Conservation (phyloP, 2,888 invertebrate genomes). For the Brenthis hecate region DNA sequence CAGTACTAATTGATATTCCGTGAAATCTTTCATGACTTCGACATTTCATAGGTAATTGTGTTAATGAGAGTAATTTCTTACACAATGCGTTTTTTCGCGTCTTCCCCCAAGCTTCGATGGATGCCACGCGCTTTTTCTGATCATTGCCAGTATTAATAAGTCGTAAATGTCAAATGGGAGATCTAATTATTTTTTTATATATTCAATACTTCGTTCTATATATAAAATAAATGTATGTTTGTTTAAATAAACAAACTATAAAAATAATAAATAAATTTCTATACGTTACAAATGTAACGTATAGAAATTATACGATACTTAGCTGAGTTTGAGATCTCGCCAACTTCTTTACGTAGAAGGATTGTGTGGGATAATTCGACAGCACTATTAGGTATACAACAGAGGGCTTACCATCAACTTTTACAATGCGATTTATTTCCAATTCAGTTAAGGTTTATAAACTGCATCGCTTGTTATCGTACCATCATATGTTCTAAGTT, state of each 20-base stretch:
- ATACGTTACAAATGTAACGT: too few relatives aligned
- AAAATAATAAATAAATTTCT: too few relatives aligned
- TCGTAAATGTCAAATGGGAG: slow-evolving; percentile 9
- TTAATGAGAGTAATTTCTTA: slow-evolving; percentile 20
- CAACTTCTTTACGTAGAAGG: too few relatives aligned
- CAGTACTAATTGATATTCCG: slow-evolving; percentile 23
- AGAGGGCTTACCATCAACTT: too few relatives aligned
- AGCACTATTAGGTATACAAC: too few relatives aligned
- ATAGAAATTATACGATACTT: too few relatives aligned
- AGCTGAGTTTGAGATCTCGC: too few relatives aligned
- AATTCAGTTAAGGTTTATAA: too few relatives aligned
- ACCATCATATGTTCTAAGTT: too few relatives aligned
- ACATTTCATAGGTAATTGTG: slow-evolving; percentile 10
- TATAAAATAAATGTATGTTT: not conserved
- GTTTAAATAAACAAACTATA: not conserved
- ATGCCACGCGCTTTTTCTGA: slow-evolving; percentile 6
- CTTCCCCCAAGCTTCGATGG: slow-evolving; percentile 8
- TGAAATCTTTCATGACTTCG: slow-evolving; percentile 19
- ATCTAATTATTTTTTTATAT: slow-evolving; percentile 15
- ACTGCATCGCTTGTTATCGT: too few relatives aligned
- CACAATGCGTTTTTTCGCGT: slow-evolving; percentile 10
- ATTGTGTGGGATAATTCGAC: too few relatives aligned
- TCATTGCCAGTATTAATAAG: not conserved
- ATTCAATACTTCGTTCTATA: not conserved
- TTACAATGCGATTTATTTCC: too few relatives aligned